These are phyloP conservation scores for Tortrix viridana DNA, from an alignment of 2,888 invertebrate genomes.

Conservation along the genomic window DNA sequence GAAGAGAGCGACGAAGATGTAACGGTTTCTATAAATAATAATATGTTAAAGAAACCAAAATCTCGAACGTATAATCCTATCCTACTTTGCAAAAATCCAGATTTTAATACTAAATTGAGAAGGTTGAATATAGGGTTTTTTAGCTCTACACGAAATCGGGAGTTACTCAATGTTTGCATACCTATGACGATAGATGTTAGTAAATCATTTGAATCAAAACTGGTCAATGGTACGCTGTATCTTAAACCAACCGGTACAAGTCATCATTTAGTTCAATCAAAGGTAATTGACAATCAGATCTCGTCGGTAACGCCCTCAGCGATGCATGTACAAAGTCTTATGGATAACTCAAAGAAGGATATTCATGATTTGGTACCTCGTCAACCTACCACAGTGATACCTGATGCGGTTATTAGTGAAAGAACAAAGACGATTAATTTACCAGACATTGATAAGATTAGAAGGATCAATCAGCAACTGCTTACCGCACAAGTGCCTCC, in stretches of 20 bases:
- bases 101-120: slow-evolving; percentile 73
- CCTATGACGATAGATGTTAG: slow-evolving; percentile 71
- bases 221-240: slow-evolving; percentile 61
- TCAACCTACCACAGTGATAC: background rate
- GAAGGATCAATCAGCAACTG: slow-evolving; percentile 65
- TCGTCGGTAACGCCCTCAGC: slow-evolving; percentile 56
- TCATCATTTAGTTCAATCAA: slow-evolving; percentile 31
- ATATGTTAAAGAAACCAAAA: slow-evolving; percentile 66
- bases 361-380: slow-evolving; percentile 36
- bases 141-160: slow-evolving; percentile 60
- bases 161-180: slow-evolving; percentile 61
- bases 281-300: slow-evolving; percentile 39
- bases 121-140: slow-evolving; percentile 67
- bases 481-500: slow-evolving; percentile 69
- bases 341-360: slow-evolving; percentile 48
- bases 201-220: slow-evolving; percentile 68
- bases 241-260: slow-evolving; percentile 46
- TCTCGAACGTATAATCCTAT: slow-evolving; percentile 65
- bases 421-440: slow-evolving; percentile 64
- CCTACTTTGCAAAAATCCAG: slow-evolving; percentile 74
- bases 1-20: slow-evolving; percentile 41
- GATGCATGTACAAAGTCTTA: slow-evolving; percentile 58
- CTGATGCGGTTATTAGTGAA: slow-evolving; percentile 43
- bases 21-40: slow-evolving; percentile 58
- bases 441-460: slow-evolving; percentile 63